Evolutionary conservation across 2,797 vertebrate species (phyloP).

Genomic region (Gallinago solitaria): DNA sequence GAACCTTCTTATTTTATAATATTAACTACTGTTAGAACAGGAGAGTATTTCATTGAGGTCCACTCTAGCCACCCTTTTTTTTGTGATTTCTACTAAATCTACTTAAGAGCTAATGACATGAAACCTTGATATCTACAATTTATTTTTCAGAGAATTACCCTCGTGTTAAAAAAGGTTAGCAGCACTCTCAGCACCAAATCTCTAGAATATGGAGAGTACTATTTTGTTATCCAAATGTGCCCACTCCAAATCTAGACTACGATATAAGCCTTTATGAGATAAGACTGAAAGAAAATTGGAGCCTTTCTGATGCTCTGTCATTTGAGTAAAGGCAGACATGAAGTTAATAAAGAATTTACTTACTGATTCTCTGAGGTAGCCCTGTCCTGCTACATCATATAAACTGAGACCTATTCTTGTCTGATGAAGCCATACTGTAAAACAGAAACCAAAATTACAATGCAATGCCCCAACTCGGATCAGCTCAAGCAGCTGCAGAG

Average conservation of each 20-base stretch:
- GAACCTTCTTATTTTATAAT: not conserved
- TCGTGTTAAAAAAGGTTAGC: not conserved
- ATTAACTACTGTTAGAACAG: not conserved
- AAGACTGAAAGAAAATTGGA: not conserved
- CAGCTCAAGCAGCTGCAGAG: not conserved
- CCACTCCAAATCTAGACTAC: not conserved
- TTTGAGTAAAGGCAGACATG: not conserved
- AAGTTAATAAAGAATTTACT: slow-evolving; percentile 55
- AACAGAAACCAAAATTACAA: not conserved
- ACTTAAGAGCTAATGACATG: not conserved
- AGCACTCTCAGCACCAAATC: not conserved
- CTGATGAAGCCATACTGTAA: slow-evolving; percentile 96
- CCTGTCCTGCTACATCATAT: slow-evolving; percentile 97
- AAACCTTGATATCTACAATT: not conserved
- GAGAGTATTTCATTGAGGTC: not conserved
- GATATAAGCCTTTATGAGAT: not conserved
- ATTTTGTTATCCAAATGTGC: not conserved
- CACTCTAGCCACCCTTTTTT: not conserved
- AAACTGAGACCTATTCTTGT: slow-evolving; percentile 97
- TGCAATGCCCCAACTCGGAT: not conserved
- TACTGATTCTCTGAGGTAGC: slow-evolving; percentile 96
- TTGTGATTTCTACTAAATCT: not conserved
- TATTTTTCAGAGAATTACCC: not conserved
- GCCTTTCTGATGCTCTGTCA: not conserved
- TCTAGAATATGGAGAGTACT: not conserved